Percentiles rank a stretch among this genome's conserved stretches.
These are phyloP conservation scores for Tinea semifulvella DNA, from an alignment of 2,888 invertebrate species.

Conservation along the genomic window DNA sequence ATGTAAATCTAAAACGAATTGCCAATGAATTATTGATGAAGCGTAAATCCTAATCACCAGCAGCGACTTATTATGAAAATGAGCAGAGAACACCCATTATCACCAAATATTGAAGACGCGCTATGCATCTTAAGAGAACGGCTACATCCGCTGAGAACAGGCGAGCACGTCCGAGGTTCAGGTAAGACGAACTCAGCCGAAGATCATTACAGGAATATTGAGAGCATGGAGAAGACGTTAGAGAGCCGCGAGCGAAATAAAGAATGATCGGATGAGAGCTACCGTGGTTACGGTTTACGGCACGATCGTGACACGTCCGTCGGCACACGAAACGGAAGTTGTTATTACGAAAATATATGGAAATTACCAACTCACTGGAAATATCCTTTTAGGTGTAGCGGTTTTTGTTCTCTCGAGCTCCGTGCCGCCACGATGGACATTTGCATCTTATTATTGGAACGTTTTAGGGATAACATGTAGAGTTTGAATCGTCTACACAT, in stretches of 20 bases:
- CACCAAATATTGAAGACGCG: conserved; percentile 33
- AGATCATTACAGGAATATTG: conserved; percentile 4
- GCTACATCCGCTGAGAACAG: conserved; percentile 16
- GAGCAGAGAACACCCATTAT: conserved; percentile 37
- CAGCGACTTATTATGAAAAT: conserved; percentile 24
- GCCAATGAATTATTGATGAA: conserved; percentile 47
- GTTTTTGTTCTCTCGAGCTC: conserved; percentile 34
- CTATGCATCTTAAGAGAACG: conserved; percentile 12
- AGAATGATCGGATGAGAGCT: conserved; percentile 25
- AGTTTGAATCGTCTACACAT: conserved; percentile 45
- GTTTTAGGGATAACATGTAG: conserved; percentile 52
- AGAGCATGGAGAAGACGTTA: conserved; percentile 13
- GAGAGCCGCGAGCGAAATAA: conserved; percentile 22
- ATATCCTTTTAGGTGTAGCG: conserved; percentile 38
- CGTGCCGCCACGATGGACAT: conserved; percentile 41
- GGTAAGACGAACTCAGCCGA: neutral
- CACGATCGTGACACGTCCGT: conserved; percentile 41
- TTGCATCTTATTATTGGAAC: conserved; percentile 57
- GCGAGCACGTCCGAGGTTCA: conserved; percentile 17
- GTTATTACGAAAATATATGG: conserved; percentile 59
- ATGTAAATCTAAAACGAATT: too few species aligned
- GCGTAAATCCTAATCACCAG: conserved; percentile 27
- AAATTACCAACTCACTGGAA: conserved; percentile 49
- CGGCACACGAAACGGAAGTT: conserved; percentile 49
- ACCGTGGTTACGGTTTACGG: conserved; percentile 25